These are phyloP conservation scores for Macrophya alboannulata DNA, from an alignment of 2,888 invertebrate species.

Conservation along the genomic window DNA sequence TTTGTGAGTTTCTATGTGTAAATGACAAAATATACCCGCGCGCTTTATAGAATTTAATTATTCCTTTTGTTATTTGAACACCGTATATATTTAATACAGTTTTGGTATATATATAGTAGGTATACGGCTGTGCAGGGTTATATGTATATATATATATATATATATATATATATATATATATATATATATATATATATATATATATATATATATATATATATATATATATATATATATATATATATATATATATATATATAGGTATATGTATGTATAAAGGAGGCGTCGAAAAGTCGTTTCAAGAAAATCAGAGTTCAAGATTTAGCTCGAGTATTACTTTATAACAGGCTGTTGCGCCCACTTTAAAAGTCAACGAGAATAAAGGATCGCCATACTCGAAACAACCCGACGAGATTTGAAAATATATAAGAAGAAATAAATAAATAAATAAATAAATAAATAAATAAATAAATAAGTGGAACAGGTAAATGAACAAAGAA, in stretches of 20 bases:
- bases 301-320: slow-evolving; percentile 32
- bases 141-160: too few species aligned
- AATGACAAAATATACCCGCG: not conserved
- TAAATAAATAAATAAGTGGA: not conserved
- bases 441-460: not conserved
- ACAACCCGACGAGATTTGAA: not conserved
- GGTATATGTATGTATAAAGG: too few species aligned
- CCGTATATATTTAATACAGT: too few species aligned
- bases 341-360: slow-evolving; percentile 22
- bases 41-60: too few species aligned
- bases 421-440: not conserved
- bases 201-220: not conserved
- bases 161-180: too few species aligned
- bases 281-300: slow-evolving; percentile 14
- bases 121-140: too few species aligned
- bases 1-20: slow-evolving; percentile 4
- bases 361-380: slow-evolving; percentile 25
- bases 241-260: not conserved
- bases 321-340: slow-evolving; percentile 26
- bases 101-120: too few species aligned
- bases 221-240: not conserved
- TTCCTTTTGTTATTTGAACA: too few species aligned
- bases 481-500: not conserved
- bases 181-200: too few species aligned
- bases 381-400: not conserved